phyloP scores from a whole-genome alignment of 2,797 vertebrate species.

The Agapornis canus region DNA sequence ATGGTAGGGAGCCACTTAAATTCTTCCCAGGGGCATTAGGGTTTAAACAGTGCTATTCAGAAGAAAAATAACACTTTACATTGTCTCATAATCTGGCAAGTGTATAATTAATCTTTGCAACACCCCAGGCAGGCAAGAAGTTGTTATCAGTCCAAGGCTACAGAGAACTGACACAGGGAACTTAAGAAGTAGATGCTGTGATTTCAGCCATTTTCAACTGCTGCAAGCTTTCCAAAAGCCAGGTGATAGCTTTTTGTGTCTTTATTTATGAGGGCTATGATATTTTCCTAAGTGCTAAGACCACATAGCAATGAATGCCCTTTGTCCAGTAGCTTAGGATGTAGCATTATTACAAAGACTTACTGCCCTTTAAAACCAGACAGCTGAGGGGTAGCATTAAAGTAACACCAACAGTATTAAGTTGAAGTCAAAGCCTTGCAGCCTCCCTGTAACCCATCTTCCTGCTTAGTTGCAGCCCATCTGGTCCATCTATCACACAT shows the following conservation, averaged over 20 bases:
- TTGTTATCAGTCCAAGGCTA: background rate
- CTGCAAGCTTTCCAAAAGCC: background rate
- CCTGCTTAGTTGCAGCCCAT: background rate
- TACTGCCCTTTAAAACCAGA: background rate
- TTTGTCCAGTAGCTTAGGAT: background rate
- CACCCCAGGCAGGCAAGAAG: background rate
- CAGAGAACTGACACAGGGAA: background rate
- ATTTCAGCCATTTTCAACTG: background rate
- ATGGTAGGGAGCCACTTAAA: background rate
- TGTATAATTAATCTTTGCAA: background rate
- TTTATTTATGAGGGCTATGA: background rate
- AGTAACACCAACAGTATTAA: background rate
- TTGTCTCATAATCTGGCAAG: background rate
- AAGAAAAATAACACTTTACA: background rate
- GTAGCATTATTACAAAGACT: background rate
- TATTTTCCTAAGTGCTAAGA: background rate
- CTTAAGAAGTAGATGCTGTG: background rate
- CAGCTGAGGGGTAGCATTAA: background rate
- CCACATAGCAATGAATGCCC: background rate
- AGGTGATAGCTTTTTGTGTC: background rate
- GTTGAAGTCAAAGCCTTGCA: background rate
- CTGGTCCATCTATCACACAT: background rate
- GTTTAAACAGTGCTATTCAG: background rate
- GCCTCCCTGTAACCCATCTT: background rate
- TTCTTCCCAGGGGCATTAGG: background rate